Conservation (phyloP, 2,888 invertebrate genomes). For the Helobdella robusta region DNA sequence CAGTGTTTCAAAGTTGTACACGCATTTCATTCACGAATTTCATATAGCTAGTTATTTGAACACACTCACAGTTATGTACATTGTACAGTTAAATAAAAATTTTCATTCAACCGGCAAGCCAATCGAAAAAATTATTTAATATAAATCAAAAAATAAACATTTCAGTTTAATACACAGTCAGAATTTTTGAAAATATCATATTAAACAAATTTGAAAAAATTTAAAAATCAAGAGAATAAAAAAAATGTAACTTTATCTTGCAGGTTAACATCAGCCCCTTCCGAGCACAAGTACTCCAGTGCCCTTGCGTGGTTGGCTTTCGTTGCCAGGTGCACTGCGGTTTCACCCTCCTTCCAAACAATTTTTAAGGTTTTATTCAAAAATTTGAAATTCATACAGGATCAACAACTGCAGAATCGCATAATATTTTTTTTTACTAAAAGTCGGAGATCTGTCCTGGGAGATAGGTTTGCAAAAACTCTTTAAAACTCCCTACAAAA, state of each 20-base stretch:
- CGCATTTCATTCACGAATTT: too few species aligned
- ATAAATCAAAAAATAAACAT: neutral
- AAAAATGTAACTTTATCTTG: slow-evolving; percentile 50
- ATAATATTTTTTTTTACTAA: too few species aligned
- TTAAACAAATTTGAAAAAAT: neutral
- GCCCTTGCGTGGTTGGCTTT: slow-evolving; percentile 54
- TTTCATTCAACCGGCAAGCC: too few species aligned
- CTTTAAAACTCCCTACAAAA: too few species aligned
- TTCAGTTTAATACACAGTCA: neutral
- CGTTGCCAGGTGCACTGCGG: slow-evolving; percentile 55
- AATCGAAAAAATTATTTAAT: neutral
- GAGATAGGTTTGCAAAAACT: too few species aligned
- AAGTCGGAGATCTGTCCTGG: too few species aligned
- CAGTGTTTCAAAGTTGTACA: too few species aligned
- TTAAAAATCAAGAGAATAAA: neutral
- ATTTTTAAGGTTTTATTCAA: neutral
- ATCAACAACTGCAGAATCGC: too few species aligned
- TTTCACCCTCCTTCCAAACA: slow-evolving; percentile 53
- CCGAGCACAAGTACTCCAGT: slow-evolving; percentile 50
- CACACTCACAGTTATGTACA: too few species aligned
- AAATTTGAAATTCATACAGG: neutral
- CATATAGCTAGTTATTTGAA: too few species aligned
- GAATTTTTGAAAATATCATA: neutral
- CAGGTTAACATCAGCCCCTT: slow-evolving; percentile 49
- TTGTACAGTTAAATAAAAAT: too few species aligned